Conservation (phyloP, 37 sponge, comb jelly and placozoan species). For the Aplysina aerophoba region DNA sequence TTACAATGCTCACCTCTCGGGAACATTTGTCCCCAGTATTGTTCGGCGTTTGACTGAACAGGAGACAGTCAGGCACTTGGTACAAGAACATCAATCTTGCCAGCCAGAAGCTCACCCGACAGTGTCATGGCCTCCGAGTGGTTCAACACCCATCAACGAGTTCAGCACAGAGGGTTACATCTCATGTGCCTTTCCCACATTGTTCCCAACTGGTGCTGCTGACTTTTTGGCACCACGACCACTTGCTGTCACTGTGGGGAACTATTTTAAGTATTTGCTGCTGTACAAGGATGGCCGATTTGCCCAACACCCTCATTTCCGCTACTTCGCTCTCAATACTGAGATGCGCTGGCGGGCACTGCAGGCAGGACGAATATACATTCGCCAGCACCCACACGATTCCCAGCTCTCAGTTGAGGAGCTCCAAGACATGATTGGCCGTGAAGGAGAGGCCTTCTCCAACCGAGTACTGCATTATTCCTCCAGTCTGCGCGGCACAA, state of each 20-base stretch:
- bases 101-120: not conserved
- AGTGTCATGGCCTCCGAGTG: slow-evolving; percentile 38
- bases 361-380: slow-evolving; percentile 33
- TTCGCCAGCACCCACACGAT: slow-evolving; percentile 45
- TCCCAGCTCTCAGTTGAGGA: slow-evolving; percentile 47
- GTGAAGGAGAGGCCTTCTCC: slow-evolving; percentile 41
- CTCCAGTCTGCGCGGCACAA: slow-evolving; percentile 19
- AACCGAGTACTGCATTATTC: slow-evolving; percentile 46
- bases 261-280: slow-evolving; percentile 48
- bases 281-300: slow-evolving; percentile 52
- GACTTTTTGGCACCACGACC: slow-evolving; percentile 44
- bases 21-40: slow-evolving; percentile 40
- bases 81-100: not conserved
- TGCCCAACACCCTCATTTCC: slow-evolving; percentile 54
- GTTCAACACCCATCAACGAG: slow-evolving; percentile 42
- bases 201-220: slow-evolving; percentile 42
- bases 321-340: slow-evolving; percentile 54
- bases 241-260: slow-evolving; percentile 29
- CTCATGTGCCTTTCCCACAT: slow-evolving; percentile 52
- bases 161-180: slow-evolving; percentile 55
- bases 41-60: not conserved
- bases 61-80: not conserved
- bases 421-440: slow-evolving; percentile 43
- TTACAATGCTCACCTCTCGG: not conserved
- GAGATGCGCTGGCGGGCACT: slow-evolving; percentile 52